Percentiles rank a stretch among this genome's conserved stretches.
Conservation (phyloP, 2,888 invertebrate species). For the Lasioglossum leucozonium region DNA sequence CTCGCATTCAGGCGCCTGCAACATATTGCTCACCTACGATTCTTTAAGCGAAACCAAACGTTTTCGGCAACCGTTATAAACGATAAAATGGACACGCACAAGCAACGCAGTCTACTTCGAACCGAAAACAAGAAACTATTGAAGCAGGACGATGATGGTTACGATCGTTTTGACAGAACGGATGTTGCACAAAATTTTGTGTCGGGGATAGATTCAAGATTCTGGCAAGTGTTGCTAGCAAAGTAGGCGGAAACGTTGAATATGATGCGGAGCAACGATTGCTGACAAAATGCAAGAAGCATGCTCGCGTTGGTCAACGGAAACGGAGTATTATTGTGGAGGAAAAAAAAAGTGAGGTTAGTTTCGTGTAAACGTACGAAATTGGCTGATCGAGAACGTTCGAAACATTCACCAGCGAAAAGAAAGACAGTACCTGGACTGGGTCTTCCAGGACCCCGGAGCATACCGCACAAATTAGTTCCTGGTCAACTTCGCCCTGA, state of each 20-base stretch:
- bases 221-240: background rate
- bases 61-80: constrained; percentile 28
- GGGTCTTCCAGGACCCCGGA: constrained; percentile 98
- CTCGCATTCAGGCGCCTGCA: constrained; percentile 96
- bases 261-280: background rate
- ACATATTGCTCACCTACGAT: constrained; percentile 80
- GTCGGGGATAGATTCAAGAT: background rate
- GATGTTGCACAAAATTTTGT: constrained; percentile 14
- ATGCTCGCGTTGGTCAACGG: background rate
- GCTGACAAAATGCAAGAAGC: too few species aligned
- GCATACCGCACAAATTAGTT: constrained; percentile 98
- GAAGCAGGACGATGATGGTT: background rate
- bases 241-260: background rate
- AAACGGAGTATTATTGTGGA: background rate
- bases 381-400: constrained; percentile 13
- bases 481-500: constrained; percentile 98
- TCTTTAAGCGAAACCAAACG: constrained; percentile 70
- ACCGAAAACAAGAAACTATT: background rate
- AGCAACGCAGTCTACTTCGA: background rate
- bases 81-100: background rate
- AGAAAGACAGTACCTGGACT: constrained; percentile 89
- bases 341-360: constrained; percentile 52
- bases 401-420: constrained; percentile 25
- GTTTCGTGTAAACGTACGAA: constrained; percentile 26
- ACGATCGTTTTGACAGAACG: constrained; percentile 25